Evolutionary conservation across 2,113 vertebrate genomes (phyloP).

Genomic region (Scopus umbretta): DNA sequence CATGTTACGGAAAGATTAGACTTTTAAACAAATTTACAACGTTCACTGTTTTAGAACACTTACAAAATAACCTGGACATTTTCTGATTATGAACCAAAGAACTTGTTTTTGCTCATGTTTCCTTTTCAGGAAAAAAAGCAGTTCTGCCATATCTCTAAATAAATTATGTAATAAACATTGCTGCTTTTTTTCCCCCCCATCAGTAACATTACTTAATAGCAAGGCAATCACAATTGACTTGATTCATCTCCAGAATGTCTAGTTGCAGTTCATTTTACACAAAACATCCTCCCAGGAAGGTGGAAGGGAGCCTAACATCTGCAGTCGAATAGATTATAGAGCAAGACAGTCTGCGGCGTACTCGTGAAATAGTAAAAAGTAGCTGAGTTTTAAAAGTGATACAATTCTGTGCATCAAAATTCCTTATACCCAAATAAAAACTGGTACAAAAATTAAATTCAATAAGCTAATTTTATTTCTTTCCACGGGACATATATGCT

Average conservation of each 20-base stretch:
- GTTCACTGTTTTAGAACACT: not conserved
- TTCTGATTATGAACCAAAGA: not conserved
- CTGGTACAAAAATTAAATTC: not conserved
- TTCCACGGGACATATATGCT: not conserved
- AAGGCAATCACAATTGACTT: not conserved
- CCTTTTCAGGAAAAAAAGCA: not conserved
- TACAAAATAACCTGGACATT: not conserved
- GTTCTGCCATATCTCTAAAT: not conserved
- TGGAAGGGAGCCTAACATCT: not conserved
- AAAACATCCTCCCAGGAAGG: constrained; percentile 7
- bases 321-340: not conserved
- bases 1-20: not conserved
- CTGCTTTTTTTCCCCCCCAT: not conserved
- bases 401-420: not conserved
- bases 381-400: not conserved
- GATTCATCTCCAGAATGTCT: not conserved
- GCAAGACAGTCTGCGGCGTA: not conserved
- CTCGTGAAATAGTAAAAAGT: not conserved
- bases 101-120: not conserved
- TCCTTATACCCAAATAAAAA: not conserved
- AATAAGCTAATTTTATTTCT: not conserved
- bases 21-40: not conserved
- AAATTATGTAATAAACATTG: not conserved
- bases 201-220: not conserved
- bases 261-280: not conserved